Evolutionary conservation across 2,888 invertebrate species (phyloP), one percentile per base, ranked within the genome.

Genomic region (Drosophila pseudotakahashii): DNA sequence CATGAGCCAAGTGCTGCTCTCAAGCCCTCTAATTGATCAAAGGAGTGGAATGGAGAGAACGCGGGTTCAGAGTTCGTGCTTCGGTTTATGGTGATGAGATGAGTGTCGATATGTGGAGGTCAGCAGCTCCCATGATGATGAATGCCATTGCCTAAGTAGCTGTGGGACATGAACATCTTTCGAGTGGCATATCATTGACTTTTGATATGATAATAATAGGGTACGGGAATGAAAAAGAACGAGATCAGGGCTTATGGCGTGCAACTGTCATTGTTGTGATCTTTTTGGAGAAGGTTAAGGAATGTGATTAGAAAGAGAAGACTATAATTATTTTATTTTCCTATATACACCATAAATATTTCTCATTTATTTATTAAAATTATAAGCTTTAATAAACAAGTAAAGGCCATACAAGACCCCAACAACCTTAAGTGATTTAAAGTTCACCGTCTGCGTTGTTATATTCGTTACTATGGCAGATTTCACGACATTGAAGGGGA

Each of bases 51-150:
- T 11, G 48, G 16, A 34, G 62, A 23, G 47, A n/a, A 42, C 63
- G 2, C 14, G 68, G 67, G 66, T 67, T 66, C 66, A 67, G 68
- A 66, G 66, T 66, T 66, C 66, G 64, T 67, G 64, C 45, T 67
- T 66, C 53, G 68, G 68, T 39, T 66, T 64, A 52, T 39, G 64
- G 64, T 64, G 67, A 19, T 52, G 51, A 47, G 68, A 47, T 37
- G 53, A 67, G 54, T 47, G 64, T 53, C 32, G 37, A 39, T 44
- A 34, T 39, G 62, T 48, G 45, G 45, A 64, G 64, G 68, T 64
- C 64, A 62, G 7, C 47, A 16, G 37, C 30, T 50, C 4, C 30
- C 37, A 37, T 23, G 42, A 63, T 51, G 50, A 51, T 62, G 44
- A 44, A 51, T 44, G 44, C 53, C 51, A 44, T 10, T 10, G 45